phyloP scores from a whole-genome alignment of 1,140 invertebrate genomes.

The Drosophila gunungcola region DNA sequence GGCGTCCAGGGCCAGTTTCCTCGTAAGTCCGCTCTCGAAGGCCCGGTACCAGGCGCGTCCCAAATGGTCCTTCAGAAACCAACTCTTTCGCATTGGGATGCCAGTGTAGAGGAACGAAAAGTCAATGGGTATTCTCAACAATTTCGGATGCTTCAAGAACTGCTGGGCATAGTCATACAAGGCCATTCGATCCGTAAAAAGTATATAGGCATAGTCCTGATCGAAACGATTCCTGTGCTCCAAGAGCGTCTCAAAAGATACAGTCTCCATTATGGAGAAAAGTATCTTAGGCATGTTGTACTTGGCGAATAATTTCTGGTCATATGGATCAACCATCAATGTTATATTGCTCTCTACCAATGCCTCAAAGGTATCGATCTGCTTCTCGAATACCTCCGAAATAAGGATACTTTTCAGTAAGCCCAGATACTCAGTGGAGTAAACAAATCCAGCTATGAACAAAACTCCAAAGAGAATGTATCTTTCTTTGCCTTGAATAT shows the following conservation, averaged over 20 bases:
- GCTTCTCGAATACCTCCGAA: constrained; percentile 59
- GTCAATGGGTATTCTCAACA: constrained; percentile 62
- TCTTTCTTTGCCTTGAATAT: constrained; percentile 34
- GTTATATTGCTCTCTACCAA: constrained; percentile 52
- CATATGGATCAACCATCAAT: constrained; percentile 55
- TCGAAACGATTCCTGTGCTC: constrained; percentile 50
- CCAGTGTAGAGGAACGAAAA: constrained; percentile 58
- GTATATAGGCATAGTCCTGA: constrained; percentile 57
- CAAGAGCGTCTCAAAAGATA: constrained; percentile 31
- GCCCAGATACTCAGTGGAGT: constrained; percentile 60
- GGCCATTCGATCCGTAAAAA: constrained; percentile 67
- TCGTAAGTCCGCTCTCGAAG: constrained; percentile 58
- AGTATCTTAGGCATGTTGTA: constrained; percentile 59
- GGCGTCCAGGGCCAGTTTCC: constrained; percentile 61
- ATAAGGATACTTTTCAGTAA: constrained; percentile 67
- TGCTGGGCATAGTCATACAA: constrained; percentile 58
- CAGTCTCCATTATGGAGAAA: constrained; percentile 26
- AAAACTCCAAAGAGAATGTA: constrained; percentile 60
- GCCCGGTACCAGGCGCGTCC: constrained; percentile 53
- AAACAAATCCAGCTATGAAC: constrained; percentile 59
- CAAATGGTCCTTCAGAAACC: constrained; percentile 58
- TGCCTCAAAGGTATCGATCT: constrained; percentile 57
- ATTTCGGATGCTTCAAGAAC: constrained; percentile 52
- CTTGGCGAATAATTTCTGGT: constrained; percentile 16
- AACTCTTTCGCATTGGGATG: constrained; percentile 62